Percentiles rank a stretch among this genome's conserved stretches.
phyloP scores from a whole-genome alignment of 2,113 vertebrate species.

The Anolis carolinensis region DNA sequence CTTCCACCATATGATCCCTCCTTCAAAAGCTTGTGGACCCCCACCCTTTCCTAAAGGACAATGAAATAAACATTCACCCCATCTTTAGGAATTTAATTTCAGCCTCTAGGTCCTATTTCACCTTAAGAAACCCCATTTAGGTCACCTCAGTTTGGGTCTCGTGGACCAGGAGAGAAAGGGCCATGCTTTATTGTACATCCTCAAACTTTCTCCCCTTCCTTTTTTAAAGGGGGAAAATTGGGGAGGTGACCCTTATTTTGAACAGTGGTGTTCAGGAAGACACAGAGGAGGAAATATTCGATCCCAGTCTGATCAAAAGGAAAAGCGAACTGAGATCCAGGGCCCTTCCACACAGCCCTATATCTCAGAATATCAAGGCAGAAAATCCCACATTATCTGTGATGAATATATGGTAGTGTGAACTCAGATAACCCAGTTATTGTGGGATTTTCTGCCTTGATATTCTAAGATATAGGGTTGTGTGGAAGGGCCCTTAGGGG shows the following conservation, averaged over 20 bases:
- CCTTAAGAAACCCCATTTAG: constrained; percentile 68
- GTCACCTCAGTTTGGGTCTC: constrained; percentile 57
- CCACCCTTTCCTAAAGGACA: constrained; percentile 41
- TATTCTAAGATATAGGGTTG: too few relatives aligned
- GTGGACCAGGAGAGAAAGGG: constrained; percentile 43
- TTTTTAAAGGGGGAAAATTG: constrained; percentile 45
- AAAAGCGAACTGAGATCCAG: constrained; percentile 35
- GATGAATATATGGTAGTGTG: too few relatives aligned
- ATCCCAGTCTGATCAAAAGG: constrained; percentile 54
- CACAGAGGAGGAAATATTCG: constrained; percentile 1
- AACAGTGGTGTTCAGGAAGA: neutral
- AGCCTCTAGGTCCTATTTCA: constrained; percentile 58
- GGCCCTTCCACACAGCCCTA: too few relatives aligned
- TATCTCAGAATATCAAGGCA: too few relatives aligned
- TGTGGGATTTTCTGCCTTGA: too few relatives aligned
- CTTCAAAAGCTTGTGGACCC: neutral
- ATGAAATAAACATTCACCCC: constrained; percentile 35
- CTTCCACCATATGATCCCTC: neutral
- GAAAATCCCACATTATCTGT: too few relatives aligned
- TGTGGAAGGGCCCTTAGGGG: too few relatives aligned
- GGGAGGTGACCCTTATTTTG: neutral
- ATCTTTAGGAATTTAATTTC: constrained; percentile 40
- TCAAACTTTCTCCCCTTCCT: constrained; percentile 52
- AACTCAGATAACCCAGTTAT: too few relatives aligned
- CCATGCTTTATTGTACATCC: constrained; percentile 50